Percentiles rank a stretch among this genome's conserved stretches.
These are phyloP conservation scores for Clostera curtula DNA, from an alignment of 2,888 invertebrate genomes.

Conservation along the genomic window DNA sequence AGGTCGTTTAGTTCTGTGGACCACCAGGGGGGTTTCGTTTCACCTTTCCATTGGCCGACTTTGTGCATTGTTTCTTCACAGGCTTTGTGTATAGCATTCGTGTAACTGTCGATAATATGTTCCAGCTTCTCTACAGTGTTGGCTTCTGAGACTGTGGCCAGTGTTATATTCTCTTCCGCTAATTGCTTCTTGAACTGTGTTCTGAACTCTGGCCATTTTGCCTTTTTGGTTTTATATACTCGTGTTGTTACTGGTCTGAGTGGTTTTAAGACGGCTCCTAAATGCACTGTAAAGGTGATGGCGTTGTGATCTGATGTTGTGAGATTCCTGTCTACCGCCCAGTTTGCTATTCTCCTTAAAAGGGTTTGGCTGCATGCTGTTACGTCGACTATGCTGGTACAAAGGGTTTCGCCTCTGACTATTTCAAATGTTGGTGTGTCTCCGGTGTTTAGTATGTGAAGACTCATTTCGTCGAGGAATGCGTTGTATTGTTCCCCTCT, in stretches of 20 bases:
- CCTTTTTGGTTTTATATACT: conserved; percentile 16
- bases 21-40: not conserved
- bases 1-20: not conserved
- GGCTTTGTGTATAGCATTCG: not conserved
- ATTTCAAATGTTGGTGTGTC: conserved; percentile 13
- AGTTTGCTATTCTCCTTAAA: conserved; percentile 10
- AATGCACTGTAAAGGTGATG: conserved; percentile 10
- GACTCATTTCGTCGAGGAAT: conserved; percentile 11
- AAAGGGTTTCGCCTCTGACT: conserved; percentile 5
- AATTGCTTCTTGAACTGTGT: not conserved
- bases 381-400: conserved; percentile 13
- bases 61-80: not conserved
- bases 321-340: conserved; percentile 11
- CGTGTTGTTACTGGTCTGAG: conserved; percentile 6
- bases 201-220: conserved; percentile 6
- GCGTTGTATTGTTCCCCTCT: conserved; percentile 10
- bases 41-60: not conserved
- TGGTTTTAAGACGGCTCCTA: conserved; percentile 1
- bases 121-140: not conserved
- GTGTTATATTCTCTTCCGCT: not conserved
- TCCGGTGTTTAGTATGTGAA: conserved; percentile 15
- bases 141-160: not conserved
- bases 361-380: conserved; percentile 10
- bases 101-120: not conserved
- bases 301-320: conserved; percentile 19